Percentiles rank a stretch among this genome's conserved stretches.
These are phyloP conservation scores for Thomomys bottae DNA, from an alignment of 2,113 vertebrate species.

Conservation along the genomic window DNA sequence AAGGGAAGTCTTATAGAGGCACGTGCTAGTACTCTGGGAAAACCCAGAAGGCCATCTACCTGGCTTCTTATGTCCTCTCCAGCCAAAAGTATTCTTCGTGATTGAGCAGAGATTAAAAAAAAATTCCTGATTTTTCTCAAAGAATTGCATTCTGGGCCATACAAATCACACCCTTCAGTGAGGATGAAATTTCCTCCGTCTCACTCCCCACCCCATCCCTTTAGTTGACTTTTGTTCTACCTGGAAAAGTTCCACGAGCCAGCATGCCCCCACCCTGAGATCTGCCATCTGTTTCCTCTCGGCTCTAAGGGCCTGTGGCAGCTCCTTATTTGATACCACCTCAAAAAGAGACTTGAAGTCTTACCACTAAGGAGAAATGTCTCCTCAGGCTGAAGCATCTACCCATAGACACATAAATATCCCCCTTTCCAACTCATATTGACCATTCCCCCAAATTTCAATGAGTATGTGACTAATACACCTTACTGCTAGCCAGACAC, in stretches of 20 bases:
- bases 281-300: neutral
- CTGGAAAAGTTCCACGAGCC: neutral
- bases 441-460: neutral
- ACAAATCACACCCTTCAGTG: neutral
- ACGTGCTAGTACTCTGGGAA: no score
- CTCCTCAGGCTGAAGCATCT: neutral
- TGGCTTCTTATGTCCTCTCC: neutral
- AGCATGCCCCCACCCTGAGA: accelerated
- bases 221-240: neutral
- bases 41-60: neutral
- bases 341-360: neutral
- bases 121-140: neutral
- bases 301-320: neutral
- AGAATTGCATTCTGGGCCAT: neutral
- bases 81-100: neutral
- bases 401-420: neutral
- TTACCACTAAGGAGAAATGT: neutral
- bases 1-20: neutral
- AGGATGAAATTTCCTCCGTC: neutral
- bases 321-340: neutral
- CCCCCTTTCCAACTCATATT: neutral
- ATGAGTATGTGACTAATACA: neutral
- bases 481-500: no score
- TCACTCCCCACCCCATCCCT: neutral
- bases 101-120: neutral